A percentile compares a stretch with the other conserved stretches of the same genome.
phyloP scores from a whole-genome alignment of 1,140 invertebrate species.

The Saccostrea glomerata region DNA sequence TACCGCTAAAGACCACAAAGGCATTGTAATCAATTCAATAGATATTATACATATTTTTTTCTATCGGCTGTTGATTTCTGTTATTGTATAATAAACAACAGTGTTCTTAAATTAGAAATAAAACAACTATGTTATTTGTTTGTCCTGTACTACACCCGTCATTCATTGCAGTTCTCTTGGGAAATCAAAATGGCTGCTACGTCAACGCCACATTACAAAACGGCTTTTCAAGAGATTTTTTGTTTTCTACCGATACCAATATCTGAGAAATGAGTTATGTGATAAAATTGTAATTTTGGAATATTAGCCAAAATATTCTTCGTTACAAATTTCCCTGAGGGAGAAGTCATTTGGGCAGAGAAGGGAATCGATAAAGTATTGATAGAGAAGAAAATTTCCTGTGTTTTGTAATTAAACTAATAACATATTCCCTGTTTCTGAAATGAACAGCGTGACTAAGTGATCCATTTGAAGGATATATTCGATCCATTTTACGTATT shows the following conservation, averaged over 20 bases:
- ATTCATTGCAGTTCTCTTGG: neutral
- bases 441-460: conserved; percentile 26
- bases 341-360: neutral
- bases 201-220: neutral
- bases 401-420: conserved; percentile 20
- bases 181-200: conserved; percentile 17
- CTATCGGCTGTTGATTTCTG: neutral
- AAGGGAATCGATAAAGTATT: neutral
- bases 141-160: conserved; percentile 4
- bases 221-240: conserved; percentile 6
- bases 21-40: neutral
- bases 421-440: neutral
- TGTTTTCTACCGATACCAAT: neutral
- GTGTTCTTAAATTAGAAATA: conserved; percentile 1
- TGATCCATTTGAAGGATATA: neutral
- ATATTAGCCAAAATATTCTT: conserved; percentile 1
- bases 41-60: neutral
- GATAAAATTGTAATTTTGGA: conserved; percentile 7
- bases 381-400: conserved; percentile 23
- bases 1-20: conserved; percentile 5
- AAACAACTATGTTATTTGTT: conserved; percentile 9
- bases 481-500: neutral
- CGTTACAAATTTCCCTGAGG: neutral
- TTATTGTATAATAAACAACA: neutral
- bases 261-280: neutral